Evolutionary conservation across 2,797 vertebrate species (phyloP), one percentile per base, ranked within the genome.

Genomic region (Cynopterus sphinx): DNA sequence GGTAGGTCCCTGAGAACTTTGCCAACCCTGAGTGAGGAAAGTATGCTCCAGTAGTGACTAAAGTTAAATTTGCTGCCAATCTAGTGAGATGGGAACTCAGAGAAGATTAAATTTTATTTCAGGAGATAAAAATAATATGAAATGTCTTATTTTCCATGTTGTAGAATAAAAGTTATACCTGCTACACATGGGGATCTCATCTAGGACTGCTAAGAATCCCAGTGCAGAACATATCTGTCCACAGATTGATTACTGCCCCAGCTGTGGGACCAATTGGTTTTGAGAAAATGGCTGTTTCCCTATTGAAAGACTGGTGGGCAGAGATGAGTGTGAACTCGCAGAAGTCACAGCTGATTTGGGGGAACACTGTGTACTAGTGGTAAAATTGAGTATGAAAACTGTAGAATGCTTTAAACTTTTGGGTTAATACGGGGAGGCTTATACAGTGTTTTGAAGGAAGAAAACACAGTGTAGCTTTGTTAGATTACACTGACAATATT

Each of bases 261-360:
- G 77, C 53, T 65, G 63, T 57, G 73, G 77, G 65, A 87, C 74
- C 31, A 36, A 46, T 53, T 86, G 90, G 28, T 90, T 95, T 84
- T 24, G 81, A 95, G 51, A 70, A 71, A 78, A 81, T 78, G 15
- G 1, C 26, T 53, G 0, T 68, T 95, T 90, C 49, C 33, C 41
- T 92, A 1, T 74, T 73, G 65, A 82, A 96, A 94, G 86, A 89
- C 74, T 57, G 70, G 74, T 96, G 91, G 59, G 92, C 43, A 94
- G 82, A 95, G 59, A 87, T 96, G 65, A 93, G 21, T 1, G 1
- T 26, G 57, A 91, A 82, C 22, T 94, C 41, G 59, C 49, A 63
- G 67, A 91, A 93, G 84, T 84, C 90, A 96, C 81, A 68, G 81
- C n/a, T 93, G 79, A 93, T 96, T 67, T 90, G 70, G 63, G 67